Conservation (phyloP, 2,113 vertebrate species). For the Chascanopsetta lugubris region DNA sequence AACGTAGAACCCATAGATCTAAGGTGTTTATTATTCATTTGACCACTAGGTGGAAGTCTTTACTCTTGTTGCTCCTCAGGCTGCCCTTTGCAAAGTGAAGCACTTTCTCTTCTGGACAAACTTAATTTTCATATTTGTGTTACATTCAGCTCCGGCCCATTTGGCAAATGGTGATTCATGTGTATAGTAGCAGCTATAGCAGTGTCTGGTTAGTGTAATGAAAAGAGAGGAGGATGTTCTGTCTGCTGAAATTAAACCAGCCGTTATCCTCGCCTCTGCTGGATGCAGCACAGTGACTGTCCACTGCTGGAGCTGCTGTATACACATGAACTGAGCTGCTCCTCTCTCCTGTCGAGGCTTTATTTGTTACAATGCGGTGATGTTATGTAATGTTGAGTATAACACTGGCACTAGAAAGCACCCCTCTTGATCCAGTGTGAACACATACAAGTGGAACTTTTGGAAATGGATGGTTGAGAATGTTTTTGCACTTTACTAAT, state of each 20-base stretch:
- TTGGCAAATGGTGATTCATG: conserved; percentile 26
- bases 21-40: conserved; percentile 6
- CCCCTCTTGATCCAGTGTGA: neutral
- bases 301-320: too few species aligned
- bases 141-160: conserved; percentile 15
- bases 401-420: neutral
- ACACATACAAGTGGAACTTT: too few species aligned
- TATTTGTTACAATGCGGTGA: neutral
- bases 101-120: neutral
- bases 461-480: too few species aligned
- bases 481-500: too few species aligned
- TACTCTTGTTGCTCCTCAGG: conserved; percentile 26
- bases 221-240: conserved; percentile 13
- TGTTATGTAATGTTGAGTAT: too few species aligned
- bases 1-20: neutral
- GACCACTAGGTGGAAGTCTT: conserved; percentile 68
- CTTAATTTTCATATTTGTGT: conserved; percentile 15
- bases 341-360: neutral
- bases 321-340: neutral
- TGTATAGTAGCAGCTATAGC: conserved; percentile 1
- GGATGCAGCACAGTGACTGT: neutral
- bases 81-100: neutral
- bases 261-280: conserved; percentile 1
- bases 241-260: conserved; percentile 9
- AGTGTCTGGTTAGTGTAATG: neutral